These are phyloP conservation scores for Acrobeloides nanus DNA, from an alignment of 2,888 invertebrate genomes.

Conservation along the genomic window DNA sequence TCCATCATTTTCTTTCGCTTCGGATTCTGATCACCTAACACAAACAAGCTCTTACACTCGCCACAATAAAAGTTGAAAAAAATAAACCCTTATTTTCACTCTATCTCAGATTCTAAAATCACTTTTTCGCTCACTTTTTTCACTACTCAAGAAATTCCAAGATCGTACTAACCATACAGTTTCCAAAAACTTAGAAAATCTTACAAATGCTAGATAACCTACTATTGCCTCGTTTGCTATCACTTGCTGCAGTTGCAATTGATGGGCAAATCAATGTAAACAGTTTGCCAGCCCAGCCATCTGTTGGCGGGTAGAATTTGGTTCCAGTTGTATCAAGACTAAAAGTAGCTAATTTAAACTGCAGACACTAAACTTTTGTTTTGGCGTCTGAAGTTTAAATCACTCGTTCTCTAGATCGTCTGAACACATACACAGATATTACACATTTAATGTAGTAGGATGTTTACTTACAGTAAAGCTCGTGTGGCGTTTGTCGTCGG, in stretches of 20 bases:
- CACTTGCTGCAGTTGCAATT: too few species aligned
- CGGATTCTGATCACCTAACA: slow-evolving; percentile 31
- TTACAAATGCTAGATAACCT: too few species aligned
- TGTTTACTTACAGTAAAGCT: slow-evolving; percentile 45
- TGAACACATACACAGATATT: too few species aligned
- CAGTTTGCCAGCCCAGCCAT: slow-evolving; percentile 71
- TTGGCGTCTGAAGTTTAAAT: too few species aligned
- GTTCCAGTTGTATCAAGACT: slow-evolving; percentile 41
- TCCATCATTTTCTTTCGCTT: slow-evolving; percentile 46
- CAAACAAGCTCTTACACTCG: too few species aligned
- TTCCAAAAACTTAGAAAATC: too few species aligned
- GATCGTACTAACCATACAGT: too few species aligned
- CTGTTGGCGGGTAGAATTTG: slow-evolving; percentile 64
- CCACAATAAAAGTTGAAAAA: too few species aligned
- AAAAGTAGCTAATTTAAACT: slow-evolving; percentile 13
- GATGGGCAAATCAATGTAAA: slow-evolving; percentile 63
- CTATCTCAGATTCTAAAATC: slow-evolving; percentile 7
- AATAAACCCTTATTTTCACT: slow-evolving; percentile 4
- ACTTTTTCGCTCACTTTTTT: slow-evolving; percentile 5
- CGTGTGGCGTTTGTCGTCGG: slow-evolving; percentile 79
- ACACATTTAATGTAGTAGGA: too few species aligned
- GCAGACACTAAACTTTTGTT: not conserved
- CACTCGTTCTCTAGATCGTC: too few species aligned
- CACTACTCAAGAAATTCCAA: too few species aligned
- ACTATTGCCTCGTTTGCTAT: too few species aligned